Conservation (phyloP, 2,797 vertebrate species). For the Coregonus sp. region DNA sequence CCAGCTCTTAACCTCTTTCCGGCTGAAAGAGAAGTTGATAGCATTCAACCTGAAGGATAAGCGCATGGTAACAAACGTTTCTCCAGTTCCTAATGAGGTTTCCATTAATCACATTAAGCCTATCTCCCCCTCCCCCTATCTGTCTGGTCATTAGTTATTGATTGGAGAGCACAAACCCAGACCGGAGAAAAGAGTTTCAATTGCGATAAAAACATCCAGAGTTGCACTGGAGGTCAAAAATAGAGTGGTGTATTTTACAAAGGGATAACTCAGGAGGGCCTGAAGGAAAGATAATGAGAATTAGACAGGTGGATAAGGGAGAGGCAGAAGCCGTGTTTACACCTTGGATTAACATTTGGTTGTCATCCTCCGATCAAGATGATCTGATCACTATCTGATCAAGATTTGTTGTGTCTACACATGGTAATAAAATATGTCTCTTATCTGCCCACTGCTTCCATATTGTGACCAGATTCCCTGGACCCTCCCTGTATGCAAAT, state of each 20-base stretch:
- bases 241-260: slow-evolving; percentile 41
- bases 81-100: slow-evolving; percentile 62
- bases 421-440: too few relatives aligned
- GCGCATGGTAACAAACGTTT: slow-evolving; percentile 43
- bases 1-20: slow-evolving; percentile 31
- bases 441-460: too few relatives aligned
- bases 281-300: too few relatives aligned
- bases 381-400: too few relatives aligned
- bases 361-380: too few relatives aligned
- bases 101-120: slow-evolving; percentile 55
- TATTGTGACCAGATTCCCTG: too few relatives aligned
- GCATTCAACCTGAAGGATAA: not conserved
- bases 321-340: too few relatives aligned
- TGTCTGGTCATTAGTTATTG: slow-evolving; percentile 53
- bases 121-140: not conserved
- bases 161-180: slow-evolving; percentile 43
- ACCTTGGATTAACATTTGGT: too few relatives aligned
- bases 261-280: not conserved
- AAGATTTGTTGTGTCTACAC: too few relatives aligned
- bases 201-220: slow-evolving; percentile 50
- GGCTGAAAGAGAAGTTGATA: slow-evolving; percentile 28
- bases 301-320: too few relatives aligned
- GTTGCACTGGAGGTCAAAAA: slow-evolving; percentile 33
- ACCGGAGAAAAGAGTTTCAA: slow-evolving; percentile 54
- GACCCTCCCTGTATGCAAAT: too few relatives aligned